Percentiles rank a stretch among this genome's conserved stretches.
These are phyloP conservation scores for Andrena minutula DNA, from an alignment of 2,888 invertebrate species.

Conservation along the genomic window DNA sequence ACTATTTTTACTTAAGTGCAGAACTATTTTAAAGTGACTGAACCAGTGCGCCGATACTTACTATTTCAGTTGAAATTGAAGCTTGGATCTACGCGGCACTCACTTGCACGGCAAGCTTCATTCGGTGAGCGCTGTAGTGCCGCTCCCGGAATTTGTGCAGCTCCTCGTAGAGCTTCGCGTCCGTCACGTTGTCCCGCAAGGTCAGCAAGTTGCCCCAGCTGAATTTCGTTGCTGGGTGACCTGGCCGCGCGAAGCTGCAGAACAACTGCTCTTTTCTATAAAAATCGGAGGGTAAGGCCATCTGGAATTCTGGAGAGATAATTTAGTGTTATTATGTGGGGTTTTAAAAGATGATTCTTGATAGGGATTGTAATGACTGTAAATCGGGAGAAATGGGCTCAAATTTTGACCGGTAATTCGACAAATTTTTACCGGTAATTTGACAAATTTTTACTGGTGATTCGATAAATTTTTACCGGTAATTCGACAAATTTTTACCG, in stretches of 20 bases:
- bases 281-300: constrained; percentile 91
- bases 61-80: not conserved
- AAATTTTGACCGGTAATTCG: no score
- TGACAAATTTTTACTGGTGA: no score
- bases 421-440: no score
- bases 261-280: constrained; percentile 92
- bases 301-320: constrained; percentile 90
- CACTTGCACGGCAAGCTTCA: constrained; percentile 94
- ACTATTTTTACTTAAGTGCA: no score
- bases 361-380: no score
- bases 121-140: constrained; percentile 94
- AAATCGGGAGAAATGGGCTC: no score
- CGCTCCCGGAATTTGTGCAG: constrained; percentile 91
- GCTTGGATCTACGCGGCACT: constrained; percentile 18
- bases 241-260: constrained; percentile 88
- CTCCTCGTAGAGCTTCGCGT: constrained; percentile 89
- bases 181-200: constrained; percentile 89
- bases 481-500: no score
- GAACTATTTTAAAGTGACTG: no score
- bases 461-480: no score
- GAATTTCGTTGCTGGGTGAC: constrained; percentile 92
- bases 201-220: constrained; percentile 94
- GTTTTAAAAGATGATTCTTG: not conserved
- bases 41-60: no score
- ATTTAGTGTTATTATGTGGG: constrained; percentile 12